Conservation (phyloP, 2,888 invertebrate species). For the Ophion obscuratus region DNA sequence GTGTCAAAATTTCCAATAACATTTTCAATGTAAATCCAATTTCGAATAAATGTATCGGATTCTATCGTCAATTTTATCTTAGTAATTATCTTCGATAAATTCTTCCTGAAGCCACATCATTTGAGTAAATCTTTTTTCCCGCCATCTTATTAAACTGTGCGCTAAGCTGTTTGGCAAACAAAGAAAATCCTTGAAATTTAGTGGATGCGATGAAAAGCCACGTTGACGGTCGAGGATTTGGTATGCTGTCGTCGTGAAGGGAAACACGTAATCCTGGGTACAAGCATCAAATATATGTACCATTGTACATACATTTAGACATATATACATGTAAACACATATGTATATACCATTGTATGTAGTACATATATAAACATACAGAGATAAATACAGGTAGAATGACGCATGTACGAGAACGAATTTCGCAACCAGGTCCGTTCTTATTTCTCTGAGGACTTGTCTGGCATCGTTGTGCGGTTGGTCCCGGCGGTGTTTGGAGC, state of each 20-base stretch:
- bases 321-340: background rate
- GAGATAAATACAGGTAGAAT: slow-evolving; percentile 10
- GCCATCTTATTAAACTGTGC: background rate
- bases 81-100: background rate
- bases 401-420: slow-evolving; percentile 67
- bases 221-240: slow-evolving; percentile 32
- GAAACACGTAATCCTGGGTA: slow-evolving; percentile 47
- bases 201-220: background rate
- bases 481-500: slow-evolving; percentile 64
- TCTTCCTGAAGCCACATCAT: background rate
- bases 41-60: background rate
- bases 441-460: slow-evolving; percentile 75
- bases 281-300: slow-evolving; percentile 10
- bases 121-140: background rate
- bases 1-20: too few relatives aligned
- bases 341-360: slow-evolving; percentile 2
- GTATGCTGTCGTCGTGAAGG: slow-evolving; percentile 43
- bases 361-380: slow-evolving; percentile 3
- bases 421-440: slow-evolving; percentile 73
- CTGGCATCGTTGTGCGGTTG: slow-evolving; percentile 51
- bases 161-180: background rate
- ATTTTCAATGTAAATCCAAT: background rate
- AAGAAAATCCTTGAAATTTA: slow-evolving; percentile 10
- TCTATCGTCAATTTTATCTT: background rate
- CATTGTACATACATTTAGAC: background rate